Conservation (phyloP, 2,113 vertebrate species). For the Dryoscopus gambensis region DNA sequence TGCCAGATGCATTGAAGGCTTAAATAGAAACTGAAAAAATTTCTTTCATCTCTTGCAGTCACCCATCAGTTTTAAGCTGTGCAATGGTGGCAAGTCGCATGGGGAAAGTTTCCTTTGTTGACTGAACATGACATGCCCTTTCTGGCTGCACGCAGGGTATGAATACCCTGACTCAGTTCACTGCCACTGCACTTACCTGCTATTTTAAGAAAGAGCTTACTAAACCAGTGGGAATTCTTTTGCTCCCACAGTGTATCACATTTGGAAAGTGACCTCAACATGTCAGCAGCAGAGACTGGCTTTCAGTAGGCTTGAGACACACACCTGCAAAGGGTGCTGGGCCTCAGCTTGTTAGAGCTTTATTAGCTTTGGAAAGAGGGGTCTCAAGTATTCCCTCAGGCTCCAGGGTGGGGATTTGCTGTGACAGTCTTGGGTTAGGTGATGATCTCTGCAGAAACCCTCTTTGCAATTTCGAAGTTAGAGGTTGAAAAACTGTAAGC, state of each 20-base stretch:
- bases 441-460: neutral
- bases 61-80: neutral
- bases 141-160: neutral
- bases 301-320: neutral
- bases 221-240: neutral
- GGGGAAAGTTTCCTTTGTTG: neutral
- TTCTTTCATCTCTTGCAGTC: neutral
- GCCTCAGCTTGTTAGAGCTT: neutral
- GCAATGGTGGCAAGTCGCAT: accelerated
- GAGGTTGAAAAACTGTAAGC: neutral
- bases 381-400: neutral
- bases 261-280: neutral
- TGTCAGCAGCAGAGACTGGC: neutral
- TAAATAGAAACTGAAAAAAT: neutral
- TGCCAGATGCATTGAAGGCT: neutral
- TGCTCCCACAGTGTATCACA: neutral
- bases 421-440: neutral
- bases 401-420: neutral
- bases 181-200: neutral
- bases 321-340: neutral
- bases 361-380: neutral
- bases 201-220: neutral
- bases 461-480: neutral
- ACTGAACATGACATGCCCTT: neutral
- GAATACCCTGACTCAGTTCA: neutral